Percentiles rank a stretch among this genome's conserved stretches.
Evolutionary conservation across 2,797 vertebrate species (phyloP).

Genomic region (Poecilia picta): DNA sequence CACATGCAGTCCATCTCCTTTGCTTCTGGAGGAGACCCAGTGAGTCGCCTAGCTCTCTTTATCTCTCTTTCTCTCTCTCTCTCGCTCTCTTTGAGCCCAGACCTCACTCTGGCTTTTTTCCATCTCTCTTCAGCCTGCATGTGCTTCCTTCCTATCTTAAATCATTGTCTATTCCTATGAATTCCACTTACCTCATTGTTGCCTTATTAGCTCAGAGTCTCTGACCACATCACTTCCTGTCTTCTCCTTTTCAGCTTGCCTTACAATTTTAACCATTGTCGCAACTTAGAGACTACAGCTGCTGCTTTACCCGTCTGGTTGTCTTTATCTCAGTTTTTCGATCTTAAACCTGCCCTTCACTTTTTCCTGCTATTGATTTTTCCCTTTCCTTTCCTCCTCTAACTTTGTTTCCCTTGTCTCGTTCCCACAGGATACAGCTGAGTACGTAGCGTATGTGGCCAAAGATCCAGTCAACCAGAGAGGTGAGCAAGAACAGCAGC

Average conservation of each 20-base stretch:
- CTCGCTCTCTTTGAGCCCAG: constrained; percentile 21
- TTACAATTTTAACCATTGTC: constrained; percentile 47
- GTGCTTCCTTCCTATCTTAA: constrained; percentile 72
- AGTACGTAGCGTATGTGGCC: constrained; percentile 98
- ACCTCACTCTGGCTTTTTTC: constrained; percentile 56
- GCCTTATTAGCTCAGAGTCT: constrained; percentile 43
- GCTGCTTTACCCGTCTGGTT: constrained; percentile 44
- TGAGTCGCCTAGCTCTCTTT: constrained; percentile 82
- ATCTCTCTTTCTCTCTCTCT: not conserved
- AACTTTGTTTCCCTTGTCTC: constrained; percentile 44
- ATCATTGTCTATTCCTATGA: constrained; percentile 61
- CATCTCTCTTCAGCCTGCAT: constrained; percentile 61
- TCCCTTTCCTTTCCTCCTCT: constrained; percentile 25
- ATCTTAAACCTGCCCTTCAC: constrained; percentile 45
- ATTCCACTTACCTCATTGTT: constrained; percentile 54
- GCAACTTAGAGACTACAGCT: constrained; percentile 40
- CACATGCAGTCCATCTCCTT: constrained; percentile 99
- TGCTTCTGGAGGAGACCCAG: constrained; percentile 97
- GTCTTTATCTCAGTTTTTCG: constrained; percentile 41
- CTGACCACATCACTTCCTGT: constrained; percentile 45
- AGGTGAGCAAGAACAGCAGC: constrained; percentile 80
- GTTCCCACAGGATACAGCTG: constrained; percentile 90
- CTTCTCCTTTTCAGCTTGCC: constrained; percentile 53
- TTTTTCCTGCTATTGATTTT: constrained; percentile 41
- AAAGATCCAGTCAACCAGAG: constrained; percentile 99